Evolutionary conservation across 1,140 invertebrate genomes (phyloP).

Genomic region (Diploscapter pachys): DNA sequence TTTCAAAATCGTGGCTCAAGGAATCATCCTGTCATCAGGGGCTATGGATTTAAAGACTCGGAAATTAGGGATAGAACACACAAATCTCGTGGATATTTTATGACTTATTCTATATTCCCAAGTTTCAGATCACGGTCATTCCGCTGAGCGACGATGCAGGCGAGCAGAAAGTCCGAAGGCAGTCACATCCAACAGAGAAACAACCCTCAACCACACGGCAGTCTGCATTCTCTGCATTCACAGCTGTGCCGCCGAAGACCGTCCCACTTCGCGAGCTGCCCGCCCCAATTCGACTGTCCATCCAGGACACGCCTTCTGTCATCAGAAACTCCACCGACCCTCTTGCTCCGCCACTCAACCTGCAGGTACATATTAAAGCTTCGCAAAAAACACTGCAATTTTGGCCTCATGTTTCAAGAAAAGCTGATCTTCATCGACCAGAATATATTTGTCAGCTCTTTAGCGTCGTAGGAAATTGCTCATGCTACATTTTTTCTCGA

Average conservation of each 20-base stretch:
- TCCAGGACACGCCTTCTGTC: slow-evolving; percentile 6
- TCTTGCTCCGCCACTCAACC: background rate
- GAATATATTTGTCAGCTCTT: no score
- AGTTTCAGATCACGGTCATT: slow-evolving; percentile 20
- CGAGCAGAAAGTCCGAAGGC: background rate
- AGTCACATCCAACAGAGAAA: slow-evolving; percentile 6
- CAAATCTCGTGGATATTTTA: background rate
- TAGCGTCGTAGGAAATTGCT: no score
- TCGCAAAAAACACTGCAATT: no score
- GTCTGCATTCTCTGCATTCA: slow-evolving; percentile 7
- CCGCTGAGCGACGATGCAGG: background rate
- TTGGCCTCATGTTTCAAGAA: no score
- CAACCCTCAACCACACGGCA: slow-evolving; percentile 11
- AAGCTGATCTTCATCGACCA: no score
- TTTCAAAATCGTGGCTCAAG: background rate
- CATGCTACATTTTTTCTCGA: no score
- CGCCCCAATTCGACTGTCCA: background rate
- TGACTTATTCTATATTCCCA: background rate
- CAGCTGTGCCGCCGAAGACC: slow-evolving; percentile 12
- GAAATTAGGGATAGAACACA: background rate
- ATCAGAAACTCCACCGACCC: slow-evolving; percentile 1
- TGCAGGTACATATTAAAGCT: no score
- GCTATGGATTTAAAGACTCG: background rate
- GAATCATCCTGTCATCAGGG: background rate
- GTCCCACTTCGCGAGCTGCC: background rate